phyloP scores from a whole-genome alignment of 2,113 vertebrate genomes.

The Nerophis lumbriciformis region DNA sequence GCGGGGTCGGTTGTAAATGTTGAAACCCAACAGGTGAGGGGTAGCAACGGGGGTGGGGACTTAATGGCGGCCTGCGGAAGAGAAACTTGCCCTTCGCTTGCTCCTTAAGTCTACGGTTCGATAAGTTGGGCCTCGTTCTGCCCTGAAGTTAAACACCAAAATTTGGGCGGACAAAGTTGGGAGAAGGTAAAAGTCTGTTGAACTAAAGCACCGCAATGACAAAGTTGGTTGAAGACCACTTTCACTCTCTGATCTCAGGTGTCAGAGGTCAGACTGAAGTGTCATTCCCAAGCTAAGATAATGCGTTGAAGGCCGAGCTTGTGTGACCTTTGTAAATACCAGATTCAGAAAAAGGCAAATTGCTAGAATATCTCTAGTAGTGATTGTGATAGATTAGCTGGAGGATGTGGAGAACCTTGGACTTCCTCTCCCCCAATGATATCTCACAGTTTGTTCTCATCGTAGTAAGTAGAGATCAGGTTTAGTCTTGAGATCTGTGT shows the following conservation, averaged over 20 bases:
- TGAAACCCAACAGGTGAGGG: conserved; percentile 44
- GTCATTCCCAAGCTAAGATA: background rate
- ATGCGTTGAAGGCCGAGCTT: conserved; percentile 27
- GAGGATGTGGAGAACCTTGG: too few species aligned
- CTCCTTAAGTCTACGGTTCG: conserved; percentile 1
- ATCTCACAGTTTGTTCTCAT: too few species aligned
- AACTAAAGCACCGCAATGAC: background rate
- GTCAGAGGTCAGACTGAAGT: conserved; percentile 1
- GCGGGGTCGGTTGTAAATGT: background rate
- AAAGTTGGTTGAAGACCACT: conserved; percentile 7
- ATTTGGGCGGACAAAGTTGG: background rate
- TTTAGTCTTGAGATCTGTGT: background rate
- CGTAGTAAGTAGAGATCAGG: too few species aligned
- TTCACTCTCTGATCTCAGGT: background rate
- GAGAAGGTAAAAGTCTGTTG: conserved; percentile 46
- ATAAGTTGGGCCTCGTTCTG: background rate
- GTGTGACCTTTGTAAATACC: conserved; percentile 7
- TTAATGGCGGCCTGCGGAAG: background rate
- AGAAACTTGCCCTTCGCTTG: conserved; percentile 33
- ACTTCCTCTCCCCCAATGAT: too few species aligned
- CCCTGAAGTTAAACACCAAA: too few species aligned
- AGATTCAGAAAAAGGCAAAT: conserved; percentile 9
- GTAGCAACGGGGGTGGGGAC: background rate
- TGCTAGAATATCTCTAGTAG: background rate
- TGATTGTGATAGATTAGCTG: too few species aligned